These are phyloP conservation scores for Steinernema feltiae DNA, from an alignment of 1,140 invertebrate species.

Conservation along the genomic window DNA sequence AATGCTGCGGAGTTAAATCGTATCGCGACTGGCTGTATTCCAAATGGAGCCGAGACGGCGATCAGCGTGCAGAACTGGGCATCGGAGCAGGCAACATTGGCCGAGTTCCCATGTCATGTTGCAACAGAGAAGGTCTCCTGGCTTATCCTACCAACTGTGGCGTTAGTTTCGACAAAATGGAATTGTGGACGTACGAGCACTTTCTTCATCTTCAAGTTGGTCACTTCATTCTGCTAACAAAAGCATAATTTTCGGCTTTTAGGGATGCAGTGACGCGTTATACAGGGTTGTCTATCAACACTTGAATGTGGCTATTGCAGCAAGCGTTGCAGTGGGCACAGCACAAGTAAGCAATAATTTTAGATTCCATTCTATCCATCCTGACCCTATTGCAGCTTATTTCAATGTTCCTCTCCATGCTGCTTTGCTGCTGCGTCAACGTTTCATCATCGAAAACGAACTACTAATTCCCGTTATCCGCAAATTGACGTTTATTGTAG, in stretches of 20 bases:
- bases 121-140: background rate
- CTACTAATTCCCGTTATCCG: too few relatives aligned
- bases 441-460: background rate
- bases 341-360: background rate
- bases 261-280: background rate
- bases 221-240: background rate
- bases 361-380: background rate
- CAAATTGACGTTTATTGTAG: too few relatives aligned
- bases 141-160: background rate
- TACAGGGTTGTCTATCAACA: background rate
- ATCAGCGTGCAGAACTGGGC: background rate
- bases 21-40: constrained; percentile 9
- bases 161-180: background rate
- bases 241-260: background rate
- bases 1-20: background rate
- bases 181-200: background rate
- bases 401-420: background rate
- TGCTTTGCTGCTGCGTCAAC: background rate
- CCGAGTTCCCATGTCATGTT: background rate
- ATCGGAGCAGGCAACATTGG: constrained; percentile 6
- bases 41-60: background rate
- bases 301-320: background rate
- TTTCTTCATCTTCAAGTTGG: background rate
- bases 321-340: background rate
- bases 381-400: background rate